Evolutionary conservation across 2,113 vertebrate species (phyloP).

Genomic region (Irena cyanogastra): DNA sequence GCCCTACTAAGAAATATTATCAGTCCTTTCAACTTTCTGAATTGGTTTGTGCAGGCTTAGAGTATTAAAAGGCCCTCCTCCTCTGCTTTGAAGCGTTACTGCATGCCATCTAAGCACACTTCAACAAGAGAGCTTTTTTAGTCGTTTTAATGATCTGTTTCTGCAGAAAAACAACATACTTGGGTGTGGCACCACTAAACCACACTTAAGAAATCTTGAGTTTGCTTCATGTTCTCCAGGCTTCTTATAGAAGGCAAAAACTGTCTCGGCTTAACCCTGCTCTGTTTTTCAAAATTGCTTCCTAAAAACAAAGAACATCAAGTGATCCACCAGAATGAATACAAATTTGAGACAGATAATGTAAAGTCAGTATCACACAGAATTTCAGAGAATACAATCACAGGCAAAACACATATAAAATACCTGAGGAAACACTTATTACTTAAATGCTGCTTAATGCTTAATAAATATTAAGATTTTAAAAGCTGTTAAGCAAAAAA

Average conservation of each 20-base stretch:
- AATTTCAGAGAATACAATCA: not conserved
- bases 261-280: constrained; percentile 8
- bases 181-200: not conserved
- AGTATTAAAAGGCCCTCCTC: not conserved
- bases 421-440: not conserved
- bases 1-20: not conserved
- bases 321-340: not conserved
- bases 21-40: not conserved
- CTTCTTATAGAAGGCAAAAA: not conserved
- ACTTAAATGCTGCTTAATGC: not conserved
- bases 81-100: not conserved
- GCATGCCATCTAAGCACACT: not conserved
- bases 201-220: not conserved
- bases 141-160: constrained; percentile 8
- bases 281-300: not conserved
- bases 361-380: not conserved
- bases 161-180: constrained; percentile 1
- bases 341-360: not conserved
- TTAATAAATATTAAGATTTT: not conserved
- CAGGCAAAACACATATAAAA: not conserved
- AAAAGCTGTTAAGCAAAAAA: not conserved
- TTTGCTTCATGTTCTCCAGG: constrained; percentile 19
- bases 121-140: not conserved
- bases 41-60: not conserved
- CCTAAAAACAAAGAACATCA: constrained; percentile 17